phyloP scores from a whole-genome alignment of 2,113 vertebrate genomes.

The Embiotoca jacksoni region DNA sequence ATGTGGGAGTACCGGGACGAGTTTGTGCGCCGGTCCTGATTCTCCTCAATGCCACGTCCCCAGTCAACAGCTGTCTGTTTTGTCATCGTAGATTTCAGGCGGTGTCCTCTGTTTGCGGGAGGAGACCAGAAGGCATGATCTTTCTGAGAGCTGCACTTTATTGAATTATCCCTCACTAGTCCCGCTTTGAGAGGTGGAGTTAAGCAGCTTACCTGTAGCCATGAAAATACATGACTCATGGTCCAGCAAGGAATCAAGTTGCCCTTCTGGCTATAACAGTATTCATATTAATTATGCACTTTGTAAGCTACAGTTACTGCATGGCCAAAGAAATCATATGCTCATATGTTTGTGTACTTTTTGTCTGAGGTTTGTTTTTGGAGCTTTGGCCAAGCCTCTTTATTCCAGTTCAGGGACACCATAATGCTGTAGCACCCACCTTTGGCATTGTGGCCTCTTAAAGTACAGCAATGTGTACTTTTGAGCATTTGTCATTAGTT shows the following conservation, averaged over 20 bases:
- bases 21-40: constrained; percentile 65
- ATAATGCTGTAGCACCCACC: background rate
- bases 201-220: constrained; percentile 77
- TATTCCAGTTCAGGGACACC: background rate
- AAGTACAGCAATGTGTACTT: no score
- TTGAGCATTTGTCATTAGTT: no score
- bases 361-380: background rate
- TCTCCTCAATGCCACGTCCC: constrained; percentile 62
- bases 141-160: constrained; percentile 69
- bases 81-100: constrained; percentile 77
- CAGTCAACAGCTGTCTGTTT: constrained; percentile 77
- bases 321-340: background rate
- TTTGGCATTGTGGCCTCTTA: no score
- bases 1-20: constrained; percentile 57
- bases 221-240: constrained; percentile 48
- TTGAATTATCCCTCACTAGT: constrained; percentile 72
- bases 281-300: constrained; percentile 40
- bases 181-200: constrained; percentile 64
- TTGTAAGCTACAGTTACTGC: constrained; percentile 5
- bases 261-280: constrained; percentile 18
- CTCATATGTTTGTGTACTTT: background rate
- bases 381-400: background rate
- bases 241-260: constrained; percentile 43
- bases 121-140: constrained; percentile 57
- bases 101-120: constrained; percentile 43